Base-by-base conservation (phyloP, 1,140 invertebrate genomes). In the Pseudomyrmex sp. region DNA sequence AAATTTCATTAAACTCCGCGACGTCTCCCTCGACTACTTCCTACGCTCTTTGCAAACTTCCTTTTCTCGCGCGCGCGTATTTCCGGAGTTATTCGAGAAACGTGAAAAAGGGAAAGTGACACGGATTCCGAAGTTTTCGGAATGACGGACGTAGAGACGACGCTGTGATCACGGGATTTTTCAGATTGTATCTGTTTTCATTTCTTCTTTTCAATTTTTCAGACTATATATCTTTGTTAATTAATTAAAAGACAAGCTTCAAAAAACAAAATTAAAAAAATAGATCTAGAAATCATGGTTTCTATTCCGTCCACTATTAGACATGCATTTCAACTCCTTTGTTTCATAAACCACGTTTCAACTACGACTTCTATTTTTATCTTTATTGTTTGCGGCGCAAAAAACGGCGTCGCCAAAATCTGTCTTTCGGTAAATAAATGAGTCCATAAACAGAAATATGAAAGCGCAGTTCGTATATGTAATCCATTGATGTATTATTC, bases 1-100 rank as follows among this genome's bases (percentile, higher is more conserved):
- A 80, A 80, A 61, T 80, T 80, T 80, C 66, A 80, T 80, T 80
- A 70, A 80, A 80, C 76, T 80, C 68, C 76, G 18, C 15, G 20
- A 13, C 12, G 52, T 77, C 63, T 69, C 50, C 35, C 50, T 54
- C 61, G 74, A 20, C 26, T 76, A 73, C 35, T 48, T 35, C 48
- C 50, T 46, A 54, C 76, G 20, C 9, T 70, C 66, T 79, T 68
- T 52, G 20, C 18, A 12, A 44, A 65, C 46, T 58, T 15, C 46
- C 26, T 26, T 26, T 26, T 26, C 26, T 26, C 15, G 48, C 54
- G 48, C 48, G 48, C 13, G 50, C 50, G 35, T 35, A 7, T 35
- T 20, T 26, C 8, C 4, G 13, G 13, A 48, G 44, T 18, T 77
- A 69, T 18, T 4, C 10, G 52, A 59, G 66, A 61, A 58, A 48